Evolutionary conservation across 2,888 invertebrate genomes (phyloP), one percentile per base, ranked within the genome.

Genomic region (Trachelus stipa): DNA sequence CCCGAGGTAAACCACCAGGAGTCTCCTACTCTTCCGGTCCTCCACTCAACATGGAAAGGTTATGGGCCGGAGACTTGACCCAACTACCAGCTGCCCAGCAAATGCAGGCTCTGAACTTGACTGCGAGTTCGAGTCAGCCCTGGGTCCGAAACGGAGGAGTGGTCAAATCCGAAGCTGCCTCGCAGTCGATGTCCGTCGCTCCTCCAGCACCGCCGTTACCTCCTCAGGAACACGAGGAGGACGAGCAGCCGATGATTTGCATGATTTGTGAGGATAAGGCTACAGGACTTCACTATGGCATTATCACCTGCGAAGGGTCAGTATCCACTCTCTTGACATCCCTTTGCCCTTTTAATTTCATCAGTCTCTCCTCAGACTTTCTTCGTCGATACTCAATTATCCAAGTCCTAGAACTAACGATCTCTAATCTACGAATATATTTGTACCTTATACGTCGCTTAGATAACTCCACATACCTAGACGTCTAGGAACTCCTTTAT

Each of bases 251-350:
- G 23, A 96, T 98, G 96, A 97, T 98, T 84, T 99, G 98, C 92
- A 98, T 98, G 97, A 99, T 99, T 88, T 99, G 99, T 92, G 98
- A 98, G 91, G 99, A 99, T 91, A 98, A 98, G 89, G 98, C 99
- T 77, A 98, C 99, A 4, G 99, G 99, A 40, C 94, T 99, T 79
- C 99, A 99, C 92, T 99, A 99, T 91, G 99, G 99, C 82, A 99
- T 99, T 91, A 98, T 99, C 90, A 99, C 99, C 79, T 99, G 99
- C 93, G 99, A 99, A 93, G 99, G 99, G 93, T 96, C 91, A 93
- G 93, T 86, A 11, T 68, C 37, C 34, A 11, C 69, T 31, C 74
- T 33, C 73, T 75, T 74, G 56, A 56, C 9, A 9, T 56, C 2
- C 56, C 23, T 56, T 56, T 9, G 23, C 56, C 56, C 9, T 23